Evolutionary conservation across 1,140 invertebrate species (phyloP), one percentile per base, ranked within the genome.

Genomic region (Kradibia gibbosae): DNA sequence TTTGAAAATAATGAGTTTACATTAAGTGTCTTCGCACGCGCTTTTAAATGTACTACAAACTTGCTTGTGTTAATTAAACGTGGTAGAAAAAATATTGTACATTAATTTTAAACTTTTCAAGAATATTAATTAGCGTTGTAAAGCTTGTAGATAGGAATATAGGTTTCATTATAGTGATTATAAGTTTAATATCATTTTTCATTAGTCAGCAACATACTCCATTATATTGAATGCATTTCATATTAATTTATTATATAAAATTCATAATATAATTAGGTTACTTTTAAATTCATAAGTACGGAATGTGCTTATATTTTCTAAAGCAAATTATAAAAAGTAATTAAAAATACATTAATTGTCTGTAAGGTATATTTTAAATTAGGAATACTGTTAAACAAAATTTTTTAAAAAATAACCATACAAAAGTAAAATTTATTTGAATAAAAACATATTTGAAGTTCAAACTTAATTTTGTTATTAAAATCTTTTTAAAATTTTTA

Each of bases 41-140:
- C 13, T 2, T 53, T 53, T 15, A 17, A 3, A 11, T 3, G 13
- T 53, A 8, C 48, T 53, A 53, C 15, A 53, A 20, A 53, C 2
- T 53, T 53, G 15, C 48, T 53, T 15, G 48, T 53, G 3, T 15
- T 3, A 53, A 1, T 1, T 11, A 60, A 31, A 60, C 28, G 2
- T 3, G 3, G 8, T 11, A 10, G 7, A 10, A 60, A 53, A 10
- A 60, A 31, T 31, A 31, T 60, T 11, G 15, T 60, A 25, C 7
- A 31, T 5, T 31, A 31, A 60, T 10, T 60, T 60, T 13, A 11
- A 60, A 39, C 7, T 55, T 75, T 75, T 75, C 53, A 17, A n/a
- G 22, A 75, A 57, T 53, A 34, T 73, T 53, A 73, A 73, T 53
- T 53, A 73, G 0, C 22, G 28, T 45, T n/a, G 42, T 15, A n/a